Percentiles rank a stretch among this genome's conserved stretches.
These are phyloP conservation scores for Percopsis transmontana DNA, from an alignment of 2,113 vertebrate genomes.

Conservation along the genomic window DNA sequence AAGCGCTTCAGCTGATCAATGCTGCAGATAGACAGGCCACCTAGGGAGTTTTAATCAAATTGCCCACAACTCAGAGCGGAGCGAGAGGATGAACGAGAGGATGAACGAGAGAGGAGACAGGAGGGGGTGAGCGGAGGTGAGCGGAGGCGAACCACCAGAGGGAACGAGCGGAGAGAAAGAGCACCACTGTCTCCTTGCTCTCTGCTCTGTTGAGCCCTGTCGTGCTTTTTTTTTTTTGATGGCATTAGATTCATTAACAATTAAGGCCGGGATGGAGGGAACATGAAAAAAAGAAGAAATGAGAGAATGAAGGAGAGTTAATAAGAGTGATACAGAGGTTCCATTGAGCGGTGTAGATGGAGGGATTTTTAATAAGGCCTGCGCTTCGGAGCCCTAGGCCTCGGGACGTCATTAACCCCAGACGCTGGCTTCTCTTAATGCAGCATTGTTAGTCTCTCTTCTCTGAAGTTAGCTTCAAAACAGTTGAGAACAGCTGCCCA, in stretches of 20 bases:
- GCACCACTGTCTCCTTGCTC: constrained; percentile 68
- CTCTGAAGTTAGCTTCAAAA: constrained; percentile 63
- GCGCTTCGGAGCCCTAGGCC: constrained; percentile 63
- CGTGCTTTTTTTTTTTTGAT: constrained; percentile 74
- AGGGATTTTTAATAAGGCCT: constrained; percentile 81
- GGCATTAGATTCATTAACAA: constrained; percentile 83
- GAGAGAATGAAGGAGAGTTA: constrained; percentile 58
- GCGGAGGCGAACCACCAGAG: constrained; percentile 39
- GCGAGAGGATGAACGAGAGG: constrained; percentile 48
- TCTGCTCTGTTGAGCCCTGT: constrained; percentile 80
- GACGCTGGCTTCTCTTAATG: constrained; percentile 69
- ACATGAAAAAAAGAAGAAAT: constrained; percentile 49
- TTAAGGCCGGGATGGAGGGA: constrained; percentile 71
- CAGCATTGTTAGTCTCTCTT: constrained; percentile 69
- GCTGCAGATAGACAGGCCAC: constrained; percentile 64
- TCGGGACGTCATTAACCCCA: constrained; percentile 65
- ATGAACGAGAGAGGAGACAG: constrained; percentile 24
- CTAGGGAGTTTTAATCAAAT: constrained; percentile 75
- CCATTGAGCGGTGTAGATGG: constrained; percentile 79
- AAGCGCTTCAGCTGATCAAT: constrained; percentile 48
- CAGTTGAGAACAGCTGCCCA: constrained; percentile 35
- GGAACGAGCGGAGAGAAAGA: constrained; percentile 59
- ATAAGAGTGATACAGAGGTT: constrained; percentile 78
- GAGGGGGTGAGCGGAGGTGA: constrained; percentile 35
- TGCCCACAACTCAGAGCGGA: constrained; percentile 49